Base-by-base conservation (phyloP, 2,888 invertebrate genomes). In the Andrena marginata region DNA sequence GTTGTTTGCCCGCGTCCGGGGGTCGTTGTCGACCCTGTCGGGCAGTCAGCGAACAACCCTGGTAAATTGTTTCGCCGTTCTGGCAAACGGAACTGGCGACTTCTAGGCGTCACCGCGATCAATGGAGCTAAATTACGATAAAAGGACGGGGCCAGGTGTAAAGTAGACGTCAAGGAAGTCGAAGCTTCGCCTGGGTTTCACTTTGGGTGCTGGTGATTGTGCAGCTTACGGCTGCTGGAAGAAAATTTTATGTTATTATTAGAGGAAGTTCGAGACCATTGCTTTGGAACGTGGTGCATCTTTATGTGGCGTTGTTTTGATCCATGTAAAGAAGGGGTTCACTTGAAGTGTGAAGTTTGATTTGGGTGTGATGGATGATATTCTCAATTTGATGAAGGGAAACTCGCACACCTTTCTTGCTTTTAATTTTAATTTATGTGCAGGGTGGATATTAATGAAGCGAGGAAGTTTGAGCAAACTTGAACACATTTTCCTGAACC, bases 101-200 rank as follows among this genome's bases (percentile, higher is more conserved):
- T 16, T 63, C 13, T 16, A 62, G 51, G 63, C 68, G 31, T 60
- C 31, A 54, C 29, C 68, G 8, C 35, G 68, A 62, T 88, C 88
- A 90, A 91, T 89, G 85, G 80, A 80, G 81, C 51, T 88, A 84
- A 91, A 90, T 92, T 90, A 88, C 80, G 62, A 77, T 42, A 80
- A 74, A 62, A 71, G 51, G 73, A 56, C 42, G 81, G 77, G 79
- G 75, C 88, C 80, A 83, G 88, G 82, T 88, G 86, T 85, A 88
- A 90, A 89, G 87, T 87, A 88, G 88, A 87, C 83, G 78, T 87
- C 86, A 89, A 67, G 67, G 56, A 63, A 70, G 71, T 29, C 29
- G 6, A 2, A 49, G 48, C 26, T 16, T 6, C 42, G 20, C 13
- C 10, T 23, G 0, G 64, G 23, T 65, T 54, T 49, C 69, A 5